Evolutionary conservation across 2,888 invertebrate genomes (phyloP).

Genomic region (Cosmorhoe ocellata): DNA sequence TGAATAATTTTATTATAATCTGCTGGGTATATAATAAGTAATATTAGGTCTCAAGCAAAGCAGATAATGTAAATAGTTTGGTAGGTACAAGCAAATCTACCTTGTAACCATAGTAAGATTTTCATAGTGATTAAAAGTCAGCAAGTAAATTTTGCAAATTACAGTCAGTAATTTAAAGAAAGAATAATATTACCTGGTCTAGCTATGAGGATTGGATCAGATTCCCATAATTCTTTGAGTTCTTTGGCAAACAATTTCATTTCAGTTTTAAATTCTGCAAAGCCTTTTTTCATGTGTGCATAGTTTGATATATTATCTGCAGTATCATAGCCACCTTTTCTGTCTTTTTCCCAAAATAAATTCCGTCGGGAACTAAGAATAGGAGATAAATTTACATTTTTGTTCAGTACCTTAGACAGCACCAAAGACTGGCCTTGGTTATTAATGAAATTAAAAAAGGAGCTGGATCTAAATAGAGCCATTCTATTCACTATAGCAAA

Average conservation of each 20-base stretch:
- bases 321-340: slow-evolving; percentile 83
- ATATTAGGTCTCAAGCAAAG: no score
- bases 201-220: slow-evolving; percentile 83
- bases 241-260: slow-evolving; percentile 85
- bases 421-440: slow-evolving; percentile 45
- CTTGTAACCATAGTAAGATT: no score
- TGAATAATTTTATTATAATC: no score
- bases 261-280: slow-evolving; percentile 86
- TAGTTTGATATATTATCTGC: slow-evolving; percentile 66
- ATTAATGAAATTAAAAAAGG: slow-evolving; percentile 35
- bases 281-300: slow-evolving; percentile 84
- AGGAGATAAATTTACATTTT: slow-evolving; percentile 37
- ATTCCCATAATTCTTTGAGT: slow-evolving; percentile 83
- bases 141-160: no score
- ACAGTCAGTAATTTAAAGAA: no score
- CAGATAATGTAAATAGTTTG: no score
- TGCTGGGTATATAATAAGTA: no score
- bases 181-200: slow-evolving; percentile 69
- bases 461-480: slow-evolving; percentile 42
- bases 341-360: slow-evolving; percentile 82
- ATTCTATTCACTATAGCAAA: slow-evolving; percentile 22
- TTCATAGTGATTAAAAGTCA: no score
- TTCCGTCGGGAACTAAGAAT: slow-evolving; percentile 48
- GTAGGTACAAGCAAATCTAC: no score
- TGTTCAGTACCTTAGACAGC: slow-evolving; percentile 42